Conservation (phyloP, 2,888 invertebrate species). For the Prosapia bicincta region DNA sequence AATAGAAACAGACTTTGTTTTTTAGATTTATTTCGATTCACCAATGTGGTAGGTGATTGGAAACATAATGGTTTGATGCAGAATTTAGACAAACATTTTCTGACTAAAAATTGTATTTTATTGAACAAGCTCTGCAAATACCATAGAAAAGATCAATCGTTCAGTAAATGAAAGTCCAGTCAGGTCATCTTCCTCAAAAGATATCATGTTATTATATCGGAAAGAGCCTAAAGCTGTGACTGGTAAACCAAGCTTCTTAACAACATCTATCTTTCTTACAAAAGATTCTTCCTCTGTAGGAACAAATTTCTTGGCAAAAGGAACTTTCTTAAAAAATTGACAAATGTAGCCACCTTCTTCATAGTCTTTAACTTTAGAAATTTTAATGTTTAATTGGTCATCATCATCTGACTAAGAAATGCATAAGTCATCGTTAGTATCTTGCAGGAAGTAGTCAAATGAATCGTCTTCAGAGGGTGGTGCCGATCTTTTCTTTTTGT, state of each 20-base stretch:
- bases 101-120: slow-evolving; percentile 8
- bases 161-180: slow-evolving; percentile 16
- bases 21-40: too few species aligned
- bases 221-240: slow-evolving; percentile 8
- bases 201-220: slow-evolving; percentile 11
- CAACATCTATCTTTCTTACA: slow-evolving; percentile 10
- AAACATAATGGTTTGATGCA: slow-evolving; percentile 16
- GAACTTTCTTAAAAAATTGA: slow-evolving; percentile 18
- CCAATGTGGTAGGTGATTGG: slow-evolving; percentile 10
- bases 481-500: not conserved
- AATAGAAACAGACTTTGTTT: slow-evolving; percentile 23
- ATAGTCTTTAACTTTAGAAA: slow-evolving; percentile 6
- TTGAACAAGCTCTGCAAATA: not conserved
- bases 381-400: too few species aligned
- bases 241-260: slow-evolving; percentile 4
- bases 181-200: slow-evolving; percentile 13
- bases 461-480: slow-evolving; percentile 3
- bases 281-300: slow-evolving; percentile 19
- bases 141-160: slow-evolving; percentile 3
- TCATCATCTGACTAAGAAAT: too few species aligned
- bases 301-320: slow-evolving; percentile 8
- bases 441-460: too few species aligned
- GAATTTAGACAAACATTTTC: slow-evolving; percentile 7
- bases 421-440: too few species aligned
- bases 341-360: slow-evolving; percentile 7